These are phyloP conservation scores for Emydura subglobosa DNA, from an alignment of 2,113 vertebrate species.

Conservation along the genomic window DNA sequence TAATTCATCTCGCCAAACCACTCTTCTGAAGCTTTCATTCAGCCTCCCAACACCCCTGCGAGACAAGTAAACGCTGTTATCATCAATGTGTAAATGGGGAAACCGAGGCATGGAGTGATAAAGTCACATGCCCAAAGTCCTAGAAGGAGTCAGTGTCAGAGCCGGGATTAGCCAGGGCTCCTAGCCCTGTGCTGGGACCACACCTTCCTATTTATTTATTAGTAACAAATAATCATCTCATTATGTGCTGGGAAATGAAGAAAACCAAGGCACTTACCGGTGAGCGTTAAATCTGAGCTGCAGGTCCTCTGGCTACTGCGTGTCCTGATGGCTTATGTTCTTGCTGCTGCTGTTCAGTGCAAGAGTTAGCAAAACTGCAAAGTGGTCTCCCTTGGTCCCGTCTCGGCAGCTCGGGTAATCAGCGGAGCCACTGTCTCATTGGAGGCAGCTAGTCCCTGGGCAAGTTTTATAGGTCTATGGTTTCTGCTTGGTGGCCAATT, in stretches of 20 bases:
- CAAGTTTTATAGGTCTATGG: conserved; percentile 42
- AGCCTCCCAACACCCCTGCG: neutral
- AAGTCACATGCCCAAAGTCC: neutral
- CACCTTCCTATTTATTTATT: neutral
- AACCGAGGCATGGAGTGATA: neutral
- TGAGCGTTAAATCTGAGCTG: neutral
- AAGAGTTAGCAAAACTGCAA: neutral
- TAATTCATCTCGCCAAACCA: neutral
- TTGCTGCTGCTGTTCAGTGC: neutral
- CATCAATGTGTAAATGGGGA: neutral
- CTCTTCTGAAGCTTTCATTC: too few species aligned
- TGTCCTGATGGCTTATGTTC: neutral
- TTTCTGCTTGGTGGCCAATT: conserved; percentile 9
- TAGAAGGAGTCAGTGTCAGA: neutral
- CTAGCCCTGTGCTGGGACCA: neutral
- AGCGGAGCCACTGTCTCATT: neutral
- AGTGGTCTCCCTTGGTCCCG: neutral
- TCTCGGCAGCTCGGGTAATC: neutral
- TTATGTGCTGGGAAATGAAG: neutral
- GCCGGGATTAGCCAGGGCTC: neutral
- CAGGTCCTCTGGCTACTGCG: neutral
- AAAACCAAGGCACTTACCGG: neutral
- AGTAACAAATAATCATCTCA: neutral
- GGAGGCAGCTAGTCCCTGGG: neutral
- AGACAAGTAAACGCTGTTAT: neutral